Evolutionary conservation across 2,113 vertebrate species (phyloP).

Genomic region (Pangasianodon gigas): DNA sequence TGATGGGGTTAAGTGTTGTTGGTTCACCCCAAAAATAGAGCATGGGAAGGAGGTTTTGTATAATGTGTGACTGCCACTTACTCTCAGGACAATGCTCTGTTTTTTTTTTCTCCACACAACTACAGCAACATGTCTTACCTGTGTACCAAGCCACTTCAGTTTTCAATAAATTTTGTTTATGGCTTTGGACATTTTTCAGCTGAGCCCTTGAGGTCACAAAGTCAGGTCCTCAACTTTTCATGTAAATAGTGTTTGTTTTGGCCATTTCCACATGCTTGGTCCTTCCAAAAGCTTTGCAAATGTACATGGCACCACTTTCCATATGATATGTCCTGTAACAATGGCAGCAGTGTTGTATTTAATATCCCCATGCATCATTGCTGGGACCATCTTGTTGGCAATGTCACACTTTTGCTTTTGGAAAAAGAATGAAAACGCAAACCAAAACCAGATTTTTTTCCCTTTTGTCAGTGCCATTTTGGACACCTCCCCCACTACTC

Average conservation of each 20-base stretch:
- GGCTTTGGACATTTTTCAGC: conserved; percentile 27
- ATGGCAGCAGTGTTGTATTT: conserved; percentile 43
- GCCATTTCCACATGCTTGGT: not conserved
- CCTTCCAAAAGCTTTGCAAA: conserved; percentile 5
- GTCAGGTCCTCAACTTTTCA: conserved; percentile 33
- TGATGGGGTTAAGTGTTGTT: conserved; percentile 55
- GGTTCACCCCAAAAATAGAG: conserved; percentile 52
- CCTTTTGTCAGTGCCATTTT: conserved; percentile 41
- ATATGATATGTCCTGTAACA: conserved; percentile 30
- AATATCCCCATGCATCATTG: conserved; percentile 40
- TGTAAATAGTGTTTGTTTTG: conserved; percentile 12
- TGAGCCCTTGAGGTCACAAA: conserved; percentile 10
- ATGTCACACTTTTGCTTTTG: conserved; percentile 53
- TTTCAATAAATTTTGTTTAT: conserved; percentile 7
- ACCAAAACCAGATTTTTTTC: conserved; percentile 55
- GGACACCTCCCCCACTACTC: conserved; percentile 52
- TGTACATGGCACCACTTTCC: conserved; percentile 3
- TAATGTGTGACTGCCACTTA: conserved; percentile 34
- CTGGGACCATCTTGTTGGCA: conserved; percentile 17
- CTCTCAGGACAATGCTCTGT: conserved; percentile 26
- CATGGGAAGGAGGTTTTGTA: conserved; percentile 31
- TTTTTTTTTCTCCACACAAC: not conserved
- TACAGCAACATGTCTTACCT: conserved; percentile 35
- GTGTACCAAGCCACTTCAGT: conserved; percentile 11
- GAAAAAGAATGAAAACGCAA: conserved; percentile 54